These are phyloP conservation scores for Microplitis demolitor DNA, from an alignment of 1,140 invertebrate genomes.

Conservation along the genomic window DNA sequence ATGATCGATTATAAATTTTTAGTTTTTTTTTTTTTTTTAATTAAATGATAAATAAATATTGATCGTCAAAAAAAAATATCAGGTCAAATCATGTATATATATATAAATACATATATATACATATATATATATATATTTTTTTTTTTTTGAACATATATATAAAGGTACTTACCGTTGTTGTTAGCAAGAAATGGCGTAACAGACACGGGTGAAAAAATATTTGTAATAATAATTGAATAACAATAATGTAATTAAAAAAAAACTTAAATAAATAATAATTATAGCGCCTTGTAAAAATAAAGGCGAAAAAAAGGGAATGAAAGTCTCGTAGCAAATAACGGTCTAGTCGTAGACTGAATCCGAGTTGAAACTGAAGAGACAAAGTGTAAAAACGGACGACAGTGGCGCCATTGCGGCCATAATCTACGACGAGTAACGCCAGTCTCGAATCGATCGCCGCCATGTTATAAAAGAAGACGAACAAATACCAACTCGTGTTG, in stretches of 20 bases:
- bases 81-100: too few relatives aligned
- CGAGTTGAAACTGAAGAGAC: conserved; percentile 55
- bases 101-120: too few relatives aligned
- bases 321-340: conserved; percentile 56
- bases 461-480: too few relatives aligned
- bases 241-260: background rate
- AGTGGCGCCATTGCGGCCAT: conserved; percentile 44
- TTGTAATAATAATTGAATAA: background rate
- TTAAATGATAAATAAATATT: too few relatives aligned
- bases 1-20: background rate
- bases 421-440: conserved; percentile 28
- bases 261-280: background rate
- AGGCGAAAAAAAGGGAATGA: conserved; percentile 6
- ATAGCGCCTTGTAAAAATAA: background rate
- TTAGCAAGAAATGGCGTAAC: too few relatives aligned
- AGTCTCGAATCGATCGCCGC: conserved; percentile 6
- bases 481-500: too few relatives aligned
- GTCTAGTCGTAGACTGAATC: conserved; percentile 55
- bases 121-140: too few relatives aligned
- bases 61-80: too few relatives aligned
- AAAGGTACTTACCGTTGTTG: too few relatives aligned
- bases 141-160: too few relatives aligned
- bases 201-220: too few relatives aligned
- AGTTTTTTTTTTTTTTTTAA: too few relatives aligned
- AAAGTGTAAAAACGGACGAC: conserved; percentile 32